Percentiles rank a stretch among this genome's conserved stretches.
These are phyloP conservation scores for Danaus chrysippus DNA, from an alignment of 2,888 invertebrate genomes.

Conservation along the genomic window DNA sequence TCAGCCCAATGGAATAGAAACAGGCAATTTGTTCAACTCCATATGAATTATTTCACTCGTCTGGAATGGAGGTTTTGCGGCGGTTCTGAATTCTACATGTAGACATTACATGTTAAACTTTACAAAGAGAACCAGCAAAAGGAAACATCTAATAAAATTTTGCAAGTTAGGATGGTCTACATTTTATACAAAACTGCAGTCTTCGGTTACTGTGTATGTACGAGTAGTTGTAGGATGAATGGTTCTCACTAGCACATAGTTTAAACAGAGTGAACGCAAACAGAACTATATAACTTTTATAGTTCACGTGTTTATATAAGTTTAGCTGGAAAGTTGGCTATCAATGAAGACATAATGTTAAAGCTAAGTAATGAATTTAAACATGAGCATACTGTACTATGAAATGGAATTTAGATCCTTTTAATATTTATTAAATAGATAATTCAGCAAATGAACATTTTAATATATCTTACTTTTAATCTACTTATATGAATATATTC, in stretches of 20 bases:
- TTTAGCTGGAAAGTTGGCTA: neutral
- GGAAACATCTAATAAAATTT: conserved; percentile 22
- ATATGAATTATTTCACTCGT: conserved; percentile 33
- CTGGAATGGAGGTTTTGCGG: conserved; percentile 13
- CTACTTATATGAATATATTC: no score
- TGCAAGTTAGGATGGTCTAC: conserved; percentile 13
- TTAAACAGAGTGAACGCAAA: neutral
- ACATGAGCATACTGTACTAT: no score
- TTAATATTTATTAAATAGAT: no score
- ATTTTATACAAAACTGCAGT: conserved; percentile 15
- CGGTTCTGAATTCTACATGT: conserved; percentile 19
- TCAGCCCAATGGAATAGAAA: conserved; percentile 27
- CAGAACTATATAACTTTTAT: neutral
- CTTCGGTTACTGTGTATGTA: neutral
- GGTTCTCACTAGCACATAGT: neutral
- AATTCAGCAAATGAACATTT: no score
- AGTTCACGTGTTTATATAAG: neutral
- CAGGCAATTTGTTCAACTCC: conserved; percentile 31
- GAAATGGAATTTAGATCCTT: no score
- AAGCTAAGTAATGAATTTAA: neutral
- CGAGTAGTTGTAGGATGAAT: neutral
- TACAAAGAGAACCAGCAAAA: conserved; percentile 19
- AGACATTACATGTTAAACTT: conserved; percentile 18
- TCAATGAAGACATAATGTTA: neutral
- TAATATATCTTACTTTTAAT: no score